Base-by-base conservation (phyloP, 2,797 vertebrate species). In the Paramormyrops hopkinsi region DNA sequence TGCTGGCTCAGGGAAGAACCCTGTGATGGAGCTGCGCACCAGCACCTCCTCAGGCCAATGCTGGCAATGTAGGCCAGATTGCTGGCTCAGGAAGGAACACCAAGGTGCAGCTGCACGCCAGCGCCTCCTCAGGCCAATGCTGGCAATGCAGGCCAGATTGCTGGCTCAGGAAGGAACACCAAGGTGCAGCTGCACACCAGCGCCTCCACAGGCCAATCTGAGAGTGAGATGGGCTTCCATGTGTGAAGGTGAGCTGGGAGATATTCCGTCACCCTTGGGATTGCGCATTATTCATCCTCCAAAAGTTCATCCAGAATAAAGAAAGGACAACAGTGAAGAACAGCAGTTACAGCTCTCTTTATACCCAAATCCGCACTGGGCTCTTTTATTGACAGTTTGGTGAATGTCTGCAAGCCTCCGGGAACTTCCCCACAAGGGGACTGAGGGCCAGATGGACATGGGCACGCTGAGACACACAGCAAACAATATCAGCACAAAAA, bases 331-430 rank as follows among this genome's bases (percentile, higher is more conserved):
- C 5, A 44, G 17, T 37, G 41, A 50, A 25, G 44, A 84, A 50
- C 6, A n/a, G 76, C 76, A 83, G 37, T 11, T 25, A 9, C 2
- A 41, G 5, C 11, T 29, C 48, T 19, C 85, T 56, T 56, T 87
- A 19, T 56, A 59, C 9, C 85, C 85, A 87, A 56, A 87, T 87
- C 53, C 1, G 14, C 50, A 37, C 53, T 53, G 50, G 85, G 29
- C 29, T 86, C 25, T 41, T 87, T 87, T 87, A 87, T 56, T 87
- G 85, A 56, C 51, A 87, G 53, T 56, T 87, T 41, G 19, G 33
- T 37, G 29, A 17, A 87, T 51, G 50, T 29, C 9, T 2, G 85
- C 85, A 87, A 87, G 44, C 82, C 22, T 48, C 44, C 0, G 48
- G 82, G 2, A 4, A 51, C 3, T 84, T 48, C 29, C 29, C 65